Base-by-base conservation (phyloP, 1,140 invertebrate genomes). In the Drosophila jambulina region DNA sequence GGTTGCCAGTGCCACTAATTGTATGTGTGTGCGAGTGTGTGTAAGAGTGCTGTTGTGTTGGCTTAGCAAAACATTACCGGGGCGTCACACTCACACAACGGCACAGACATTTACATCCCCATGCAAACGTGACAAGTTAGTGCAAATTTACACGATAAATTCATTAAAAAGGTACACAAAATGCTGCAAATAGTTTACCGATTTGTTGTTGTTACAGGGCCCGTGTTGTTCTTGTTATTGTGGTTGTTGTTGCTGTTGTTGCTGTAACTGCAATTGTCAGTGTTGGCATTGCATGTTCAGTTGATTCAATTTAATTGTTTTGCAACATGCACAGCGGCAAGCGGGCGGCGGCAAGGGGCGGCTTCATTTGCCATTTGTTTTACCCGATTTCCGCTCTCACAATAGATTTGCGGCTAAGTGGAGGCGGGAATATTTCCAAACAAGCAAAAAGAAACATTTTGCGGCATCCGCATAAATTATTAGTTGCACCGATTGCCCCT, bases 91-190 rank as follows among this genome's bases (percentile, higher is more conserved):
- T 43, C 59, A 48, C 27, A 48, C 19, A 61, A 38, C 23, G 19
- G 12, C 23, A 43, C 17, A 40, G 15, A 57, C 29, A 36, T 19
- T 19, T 29, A 36, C 34, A 40, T 27, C 43, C 38, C 10, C 60
- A 51, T 46, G 43, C 53, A 64, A 53, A 63, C 63, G 67, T 88
- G 80, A 65, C 69, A 88, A 80, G 65, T 80, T 80, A 62, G 58
- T 69, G 84, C 53, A 83, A 71, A 88, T 88, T 84, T 88, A 87
- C 84, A 87, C 77, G 80, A 90, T 87, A 88, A 87, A 87, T 84
- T 87, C 84, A 87, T 88, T 87, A 87, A 90, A 84, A 87, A 88
- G 80, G 80, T 87, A 87, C 84, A 84, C 80, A 87, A 84, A 80
- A 78, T 78, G 59, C 27, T 68, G 77, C 53, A 90, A 87, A 87